Conservation (phyloP, 2,888 invertebrate genomes). For the Pseudococcus viburni region DNA sequence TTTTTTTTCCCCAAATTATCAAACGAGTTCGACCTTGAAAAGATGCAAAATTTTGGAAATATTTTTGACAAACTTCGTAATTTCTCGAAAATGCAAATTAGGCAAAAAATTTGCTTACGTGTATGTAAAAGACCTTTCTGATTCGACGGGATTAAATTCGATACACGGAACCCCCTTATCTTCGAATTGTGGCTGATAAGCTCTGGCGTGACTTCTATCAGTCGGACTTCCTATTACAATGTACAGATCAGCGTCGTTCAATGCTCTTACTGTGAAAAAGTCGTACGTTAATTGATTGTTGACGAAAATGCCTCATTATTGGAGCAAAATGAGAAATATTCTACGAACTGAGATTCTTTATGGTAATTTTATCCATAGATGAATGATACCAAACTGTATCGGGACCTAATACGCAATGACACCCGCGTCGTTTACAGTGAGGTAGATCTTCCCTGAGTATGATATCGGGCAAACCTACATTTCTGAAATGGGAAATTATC, state of each 20-base stretch:
- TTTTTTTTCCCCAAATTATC: no score
- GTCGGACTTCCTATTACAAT: background rate
- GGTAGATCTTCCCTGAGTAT: background rate
- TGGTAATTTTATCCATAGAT: background rate
- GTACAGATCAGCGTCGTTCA: background rate
- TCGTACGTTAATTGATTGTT: no score
- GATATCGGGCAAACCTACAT: background rate
- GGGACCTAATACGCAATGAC: background rate
- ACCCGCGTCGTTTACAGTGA: background rate
- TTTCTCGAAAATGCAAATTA: no score
- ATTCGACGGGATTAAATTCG: background rate
- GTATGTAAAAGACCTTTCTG: background rate
- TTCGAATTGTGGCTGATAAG: conserved; percentile 22
- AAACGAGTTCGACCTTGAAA: no score
- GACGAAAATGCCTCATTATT: no score
- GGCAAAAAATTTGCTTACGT: background rate
- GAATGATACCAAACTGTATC: background rate
- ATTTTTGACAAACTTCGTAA: no score
- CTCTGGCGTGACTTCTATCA: background rate
- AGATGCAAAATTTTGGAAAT: no score
- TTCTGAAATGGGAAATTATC: background rate
- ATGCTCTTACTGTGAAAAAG: background rate
- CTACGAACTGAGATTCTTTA: background rate
- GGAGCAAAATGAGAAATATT: no score
- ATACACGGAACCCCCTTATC: background rate